Evolutionary conservation across 1,140 invertebrate genomes (phyloP).

Genomic region (Pararge aegeria): DNA sequence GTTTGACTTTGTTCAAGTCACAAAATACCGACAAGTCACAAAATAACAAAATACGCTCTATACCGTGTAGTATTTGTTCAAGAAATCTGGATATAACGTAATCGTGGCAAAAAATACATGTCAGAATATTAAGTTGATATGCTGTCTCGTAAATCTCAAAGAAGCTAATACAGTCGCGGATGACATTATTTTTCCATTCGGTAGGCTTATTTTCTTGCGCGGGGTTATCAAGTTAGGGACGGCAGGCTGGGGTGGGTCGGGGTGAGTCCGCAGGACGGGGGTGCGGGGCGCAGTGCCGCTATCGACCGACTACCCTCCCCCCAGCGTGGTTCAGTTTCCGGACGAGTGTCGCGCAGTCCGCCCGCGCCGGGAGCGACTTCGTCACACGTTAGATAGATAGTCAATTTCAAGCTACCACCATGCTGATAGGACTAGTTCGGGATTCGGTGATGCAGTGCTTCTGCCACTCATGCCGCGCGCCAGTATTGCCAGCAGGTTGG

Average conservation of each 20-base stretch:
- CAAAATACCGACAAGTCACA: not conserved
- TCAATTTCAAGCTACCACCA: conserved; percentile 78
- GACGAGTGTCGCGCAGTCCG: conserved; percentile 73
- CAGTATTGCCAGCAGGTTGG: conserved; percentile 86
- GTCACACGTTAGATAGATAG: conserved; percentile 73
- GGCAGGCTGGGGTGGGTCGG: conserved; percentile 54
- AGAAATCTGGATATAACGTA: not conserved
- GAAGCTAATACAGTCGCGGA: conserved; percentile 4
- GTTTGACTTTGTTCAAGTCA: not conserved
- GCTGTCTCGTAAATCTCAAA: conserved; percentile 5
- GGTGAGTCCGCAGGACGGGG: conserved; percentile 64
- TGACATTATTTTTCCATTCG: conserved; percentile 73
- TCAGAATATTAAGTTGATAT: conserved; percentile 2
- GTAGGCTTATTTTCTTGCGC: conserved; percentile 75
- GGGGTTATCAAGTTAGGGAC: conserved; percentile 74
- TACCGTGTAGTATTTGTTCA: not conserved
- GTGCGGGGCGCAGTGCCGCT: conserved; percentile 53
- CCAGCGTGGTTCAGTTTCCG: conserved; percentile 70
- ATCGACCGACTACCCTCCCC: conserved; percentile 69
- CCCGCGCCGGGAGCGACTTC: conserved; percentile 70
- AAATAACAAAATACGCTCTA: too few species aligned
- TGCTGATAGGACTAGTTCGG: conserved; percentile 91
- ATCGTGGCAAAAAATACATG: not conserved
- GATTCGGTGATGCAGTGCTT: conserved; percentile 94
- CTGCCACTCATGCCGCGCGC: conserved; percentile 92